A percentile compares a stretch with the other conserved stretches of the same genome.
Conservation (phyloP, 2,113 vertebrate species). For the Epinephelus fuscoguttatus region DNA sequence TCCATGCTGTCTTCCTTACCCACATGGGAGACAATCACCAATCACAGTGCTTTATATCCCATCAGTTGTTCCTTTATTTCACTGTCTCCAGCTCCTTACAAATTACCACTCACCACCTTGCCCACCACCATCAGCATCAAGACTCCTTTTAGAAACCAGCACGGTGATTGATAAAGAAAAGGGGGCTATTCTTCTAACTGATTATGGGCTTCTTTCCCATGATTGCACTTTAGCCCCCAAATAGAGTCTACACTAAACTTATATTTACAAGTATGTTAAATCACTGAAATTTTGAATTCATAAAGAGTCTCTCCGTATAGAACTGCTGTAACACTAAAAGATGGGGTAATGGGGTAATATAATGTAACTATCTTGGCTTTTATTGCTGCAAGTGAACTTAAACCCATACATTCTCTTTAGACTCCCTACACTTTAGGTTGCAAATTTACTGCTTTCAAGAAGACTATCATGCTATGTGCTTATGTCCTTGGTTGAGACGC, state of each 20-base stretch:
- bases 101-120: constrained; percentile 5
- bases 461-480: background rate
- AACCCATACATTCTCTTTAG: constrained; percentile 19
- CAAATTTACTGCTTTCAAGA: constrained; percentile 1
- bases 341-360: constrained; percentile 15
- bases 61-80: constrained; percentile 20
- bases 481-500: background rate
- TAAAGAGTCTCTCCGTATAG: background rate
- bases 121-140: constrained; percentile 28
- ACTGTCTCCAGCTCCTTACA: constrained; percentile 24
- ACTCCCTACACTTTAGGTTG: background rate
- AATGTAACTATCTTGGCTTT: constrained; percentile 25
- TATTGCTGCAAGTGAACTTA: constrained; percentile 21
- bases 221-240: constrained; percentile 22
- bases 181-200: constrained; percentile 12
- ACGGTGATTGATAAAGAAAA: constrained; percentile 11
- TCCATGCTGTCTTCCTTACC: background rate
- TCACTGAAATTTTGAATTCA: constrained; percentile 23
- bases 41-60: constrained; percentile 7
- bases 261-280: constrained; percentile 32
- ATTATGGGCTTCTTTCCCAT: constrained; percentile 17
- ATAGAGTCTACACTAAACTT: constrained; percentile 25
- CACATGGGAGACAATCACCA: constrained; percentile 10
- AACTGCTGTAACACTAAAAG: constrained; percentile 2
- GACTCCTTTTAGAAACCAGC: constrained; percentile 27